Evolutionary conservation across 2,888 invertebrate species (phyloP).

Genomic region (Parnassius apollo): DNA sequence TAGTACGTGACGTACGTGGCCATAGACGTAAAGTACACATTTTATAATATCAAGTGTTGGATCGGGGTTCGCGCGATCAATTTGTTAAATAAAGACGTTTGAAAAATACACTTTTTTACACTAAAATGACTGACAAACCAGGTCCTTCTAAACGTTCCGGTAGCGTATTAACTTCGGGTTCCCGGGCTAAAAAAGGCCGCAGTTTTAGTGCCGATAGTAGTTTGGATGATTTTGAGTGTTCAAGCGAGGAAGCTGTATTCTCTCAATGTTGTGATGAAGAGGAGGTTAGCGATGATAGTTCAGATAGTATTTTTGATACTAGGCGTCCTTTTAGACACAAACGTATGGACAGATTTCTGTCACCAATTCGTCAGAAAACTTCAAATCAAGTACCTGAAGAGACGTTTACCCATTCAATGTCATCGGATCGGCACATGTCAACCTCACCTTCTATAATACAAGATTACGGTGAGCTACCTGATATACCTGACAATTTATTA

Average conservation of each 20-base stretch:
- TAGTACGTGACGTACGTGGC: background rate
- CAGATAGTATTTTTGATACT: too few species aligned
- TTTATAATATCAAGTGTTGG: slow-evolving; percentile 4
- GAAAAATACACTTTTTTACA: slow-evolving; percentile 14
- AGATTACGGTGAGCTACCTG: too few species aligned
- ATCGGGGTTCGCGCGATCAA: background rate
- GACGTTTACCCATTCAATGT: too few species aligned
- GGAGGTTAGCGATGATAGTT: too few species aligned
- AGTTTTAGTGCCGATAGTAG: slow-evolving; percentile 10
- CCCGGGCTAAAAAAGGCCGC: slow-evolving; percentile 12
- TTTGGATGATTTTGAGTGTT: slow-evolving; percentile 22
- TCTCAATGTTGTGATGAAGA: slow-evolving; percentile 22
- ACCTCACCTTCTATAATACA: too few species aligned
- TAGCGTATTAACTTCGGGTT: slow-evolving; percentile 18
- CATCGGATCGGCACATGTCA: too few species aligned
- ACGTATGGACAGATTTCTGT: too few species aligned
- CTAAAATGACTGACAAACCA: slow-evolving; percentile 16
- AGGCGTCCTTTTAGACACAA: too few species aligned
- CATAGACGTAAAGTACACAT: slow-evolving; percentile 6
- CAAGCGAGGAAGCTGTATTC: slow-evolving; percentile 25
- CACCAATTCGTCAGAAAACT: too few species aligned
- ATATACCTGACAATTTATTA: too few species aligned
- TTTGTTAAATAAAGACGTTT: slow-evolving; percentile 1
- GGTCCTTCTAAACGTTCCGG: slow-evolving; percentile 14
- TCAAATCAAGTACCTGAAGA: too few species aligned